Percentiles rank a stretch among this genome's conserved stretches.
Evolutionary conservation across 2,888 invertebrate genomes (phyloP).

Genomic region (Calliphora vomitoria): DNA sequence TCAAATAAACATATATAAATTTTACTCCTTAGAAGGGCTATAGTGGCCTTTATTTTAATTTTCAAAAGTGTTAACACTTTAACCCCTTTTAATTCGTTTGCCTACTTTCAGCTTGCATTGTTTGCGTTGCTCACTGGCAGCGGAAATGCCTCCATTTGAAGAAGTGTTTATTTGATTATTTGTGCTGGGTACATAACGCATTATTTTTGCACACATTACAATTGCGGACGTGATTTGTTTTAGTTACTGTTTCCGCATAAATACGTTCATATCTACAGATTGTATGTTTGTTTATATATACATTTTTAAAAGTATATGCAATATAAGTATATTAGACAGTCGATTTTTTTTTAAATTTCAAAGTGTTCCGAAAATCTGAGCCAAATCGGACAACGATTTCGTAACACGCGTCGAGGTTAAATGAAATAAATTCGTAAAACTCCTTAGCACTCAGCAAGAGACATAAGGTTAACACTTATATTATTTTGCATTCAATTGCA

Average conservation of each 20-base stretch:
- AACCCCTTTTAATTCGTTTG: slow-evolving; percentile 62
- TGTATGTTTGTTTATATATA: no score
- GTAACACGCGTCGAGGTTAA: no score
- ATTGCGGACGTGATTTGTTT: slow-evolving; percentile 15
- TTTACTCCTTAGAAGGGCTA: slow-evolving; percentile 74
- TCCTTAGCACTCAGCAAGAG: no score
- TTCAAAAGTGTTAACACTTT: slow-evolving; percentile 72
- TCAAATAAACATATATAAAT: background rate
- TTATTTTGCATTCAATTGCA: no score
- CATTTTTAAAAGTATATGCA: no score
- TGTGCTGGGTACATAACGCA: slow-evolving; percentile 31
- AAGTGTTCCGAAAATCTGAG: no score
- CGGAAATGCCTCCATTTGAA: slow-evolving; percentile 62
- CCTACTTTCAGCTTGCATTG: slow-evolving; percentile 34
- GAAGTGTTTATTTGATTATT: slow-evolving; percentile 53
- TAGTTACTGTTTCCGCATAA: slow-evolving; percentile 22
- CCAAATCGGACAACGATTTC: no score
- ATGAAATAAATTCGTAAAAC: no score
- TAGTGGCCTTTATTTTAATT: slow-evolving; percentile 69
- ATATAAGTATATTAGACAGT: no score
- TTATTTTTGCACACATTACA: slow-evolving; percentile 27
- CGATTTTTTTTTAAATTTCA: no score
- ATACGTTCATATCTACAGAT: background rate
- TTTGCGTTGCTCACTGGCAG: slow-evolving; percentile 29
- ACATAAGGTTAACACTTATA: no score